Evolutionary conservation across 2,888 invertebrate genomes (phyloP), one percentile per base, ranked within the genome.

Genomic region (Mesopsocus fuscifrons): DNA sequence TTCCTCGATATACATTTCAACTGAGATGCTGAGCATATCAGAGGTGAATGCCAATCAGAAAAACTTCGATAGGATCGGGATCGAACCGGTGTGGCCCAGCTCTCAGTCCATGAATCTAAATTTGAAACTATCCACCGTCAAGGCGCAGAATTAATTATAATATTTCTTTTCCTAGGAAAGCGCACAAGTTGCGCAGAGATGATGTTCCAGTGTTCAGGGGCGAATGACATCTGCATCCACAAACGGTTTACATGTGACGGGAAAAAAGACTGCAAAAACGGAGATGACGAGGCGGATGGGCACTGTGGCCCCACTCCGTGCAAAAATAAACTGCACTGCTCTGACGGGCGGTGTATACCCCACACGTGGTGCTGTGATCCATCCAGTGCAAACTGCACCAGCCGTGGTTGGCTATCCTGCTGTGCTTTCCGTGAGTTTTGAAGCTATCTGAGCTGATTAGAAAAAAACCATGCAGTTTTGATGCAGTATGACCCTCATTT

Each of bases 191-290:
- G 51, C 4, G 50, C 55, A 8, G 51, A 52, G 4, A 5, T 20
- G 20, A 53, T 54, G 50, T 60, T 58, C 47, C 51, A 49, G 35
- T 61, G 60, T 45, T 51, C 52, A n/a, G 51, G 53, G n/a, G n/a
- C n/a, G n/a, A n/a, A n/a, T n/a, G n/a, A n/a, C 2, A 49, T 53
- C 23, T 69, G 69, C 51, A 67, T 69, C 23, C 59, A 59, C 45
- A 56, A 57, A 38, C 60, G 65, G 50, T 69, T 64, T 52, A 57
- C 65, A 4, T 69, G 69, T 52, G 69, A 69, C 54, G 68, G 68
- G 2, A 60, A 59, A 47, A 51, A 52, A 15, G 69, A 69, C 52
- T 69, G 69, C 49, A 60, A 59, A 45, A 64, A 64, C 50, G 65
- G 64, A 18, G 63, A 63, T 23, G 69, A 69, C 54, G 69, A 69